Conservation (phyloP, 2,888 invertebrate genomes). For the Napeogenes sylphis region DNA sequence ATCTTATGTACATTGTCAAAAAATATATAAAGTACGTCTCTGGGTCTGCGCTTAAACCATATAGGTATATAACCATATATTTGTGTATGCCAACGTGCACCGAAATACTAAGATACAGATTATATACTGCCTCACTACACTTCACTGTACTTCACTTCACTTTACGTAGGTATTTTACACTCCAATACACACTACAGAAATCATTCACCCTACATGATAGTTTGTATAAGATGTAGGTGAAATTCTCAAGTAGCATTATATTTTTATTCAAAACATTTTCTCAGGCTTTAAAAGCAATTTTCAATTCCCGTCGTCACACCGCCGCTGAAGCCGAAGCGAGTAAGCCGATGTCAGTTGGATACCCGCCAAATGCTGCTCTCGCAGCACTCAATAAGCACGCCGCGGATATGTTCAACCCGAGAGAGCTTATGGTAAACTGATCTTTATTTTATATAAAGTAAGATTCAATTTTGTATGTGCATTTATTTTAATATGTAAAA, state of each 20-base stretch:
- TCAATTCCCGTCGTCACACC: slow-evolving; percentile 81
- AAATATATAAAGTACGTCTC: too few species aligned
- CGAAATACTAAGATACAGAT: too few species aligned
- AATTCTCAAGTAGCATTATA: neutral
- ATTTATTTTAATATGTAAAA: neutral
- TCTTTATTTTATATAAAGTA: neutral
- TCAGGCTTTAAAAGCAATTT: slow-evolving; percentile 79
- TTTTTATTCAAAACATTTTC: slow-evolving; percentile 20
- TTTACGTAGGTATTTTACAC: too few species aligned
- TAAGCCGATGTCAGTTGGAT: slow-evolving; percentile 82
- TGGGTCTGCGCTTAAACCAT: too few species aligned
- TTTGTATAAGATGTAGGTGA: too few species aligned
- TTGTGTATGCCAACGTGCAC: too few species aligned
- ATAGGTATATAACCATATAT: too few species aligned
- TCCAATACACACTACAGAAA: neutral
- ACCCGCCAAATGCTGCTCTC: slow-evolving; percentile 96
- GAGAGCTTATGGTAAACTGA: slow-evolving; percentile 87
- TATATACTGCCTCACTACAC: too few species aligned
- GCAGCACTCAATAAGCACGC: slow-evolving; percentile 98
- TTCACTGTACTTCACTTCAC: too few species aligned
- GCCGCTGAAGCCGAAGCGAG: slow-evolving; percentile 69
- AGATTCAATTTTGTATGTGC: neutral
- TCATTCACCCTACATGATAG: neutral
- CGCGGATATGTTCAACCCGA: slow-evolving; percentile 91
- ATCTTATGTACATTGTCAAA: too few species aligned